A percentile compares a stretch with the other conserved stretches of the same genome.
phyloP scores from a whole-genome alignment of 2,797 vertebrate genomes.

The Rousettus madagascariensis region DNA sequence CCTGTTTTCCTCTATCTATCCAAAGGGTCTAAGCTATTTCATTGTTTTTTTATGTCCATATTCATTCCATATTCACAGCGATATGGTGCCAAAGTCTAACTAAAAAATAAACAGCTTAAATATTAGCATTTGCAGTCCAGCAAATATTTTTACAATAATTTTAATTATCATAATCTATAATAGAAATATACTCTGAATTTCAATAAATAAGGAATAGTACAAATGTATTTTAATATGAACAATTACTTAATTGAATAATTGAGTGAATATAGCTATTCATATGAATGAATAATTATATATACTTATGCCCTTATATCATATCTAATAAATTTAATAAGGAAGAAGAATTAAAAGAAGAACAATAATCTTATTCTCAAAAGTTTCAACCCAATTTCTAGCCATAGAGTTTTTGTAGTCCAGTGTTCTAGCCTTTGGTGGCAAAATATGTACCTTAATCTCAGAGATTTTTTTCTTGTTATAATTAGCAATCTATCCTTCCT shows the following conservation, averaged over 20 bases:
- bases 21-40: not conserved
- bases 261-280: not conserved
- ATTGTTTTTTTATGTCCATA: not conserved
- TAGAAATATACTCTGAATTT: not conserved
- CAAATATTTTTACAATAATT: not conserved
- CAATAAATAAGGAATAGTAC: not conserved
- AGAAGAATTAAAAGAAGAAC: not conserved
- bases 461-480: not conserved
- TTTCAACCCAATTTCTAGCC: not conserved
- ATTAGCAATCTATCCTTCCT: not conserved
- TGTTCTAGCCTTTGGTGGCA: not conserved
- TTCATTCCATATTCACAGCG: not conserved
- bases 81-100: not conserved
- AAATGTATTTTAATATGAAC: not conserved
- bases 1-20: not conserved
- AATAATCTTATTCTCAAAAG: not conserved
- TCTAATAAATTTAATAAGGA: not conserved
- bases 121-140: not conserved
- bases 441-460: not conserved
- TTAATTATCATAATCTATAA: not conserved
- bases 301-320: not conserved
- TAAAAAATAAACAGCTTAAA: not conserved
- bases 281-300: not conserved
- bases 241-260: not conserved
- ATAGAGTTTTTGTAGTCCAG: not conserved